Evolutionary conservation across 2,888 invertebrate species (phyloP), one percentile per base, ranked within the genome.

Genomic region (Lampropteryx suffumata): DNA sequence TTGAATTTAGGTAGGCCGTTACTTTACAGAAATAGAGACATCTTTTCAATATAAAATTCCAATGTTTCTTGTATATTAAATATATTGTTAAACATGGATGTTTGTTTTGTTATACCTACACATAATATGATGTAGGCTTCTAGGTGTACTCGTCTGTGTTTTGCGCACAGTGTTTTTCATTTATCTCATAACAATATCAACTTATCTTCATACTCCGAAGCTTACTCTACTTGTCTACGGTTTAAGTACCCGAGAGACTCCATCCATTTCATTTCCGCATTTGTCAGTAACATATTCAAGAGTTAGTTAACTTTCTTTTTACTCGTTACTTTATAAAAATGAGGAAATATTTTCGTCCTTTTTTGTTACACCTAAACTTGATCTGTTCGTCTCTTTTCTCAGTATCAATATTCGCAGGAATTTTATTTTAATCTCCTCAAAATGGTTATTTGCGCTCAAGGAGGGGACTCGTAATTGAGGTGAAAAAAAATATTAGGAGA

Each of bases 381-480:
- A 59, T 71, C 67, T 67, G 64, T 65, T 65, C 58, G 57, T 62
- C 55, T 62, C 64, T 52, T 58, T 61, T 48, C 51, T 55, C 62
- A 72, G 74, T 77, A 76, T 77, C 76, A 79, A 81, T 82, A 84
- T 76, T 78, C 79, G 64, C 61, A 61, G 67, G 73, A 75, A 77
- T 79, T 81, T 79, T 71, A 81, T 81, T 79, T 84, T 78, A 81
- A 80, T 79, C 79, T 79, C 79, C 71, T 67, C 69, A 72, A 79
- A n/a, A 79, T 74, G 76, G 76, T 79, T 84, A 81, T 80, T 84
- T 78, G 80, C 79, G 59, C 75, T 77, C 72, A 69, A 66, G 71
- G 65, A 78, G 76, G 73, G 78, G 75, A 71, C 73, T 78, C 80
- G 82, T 80, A 82, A 84, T 80, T 79, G 81, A 81, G 80, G 78